Base-by-base conservation (phyloP, 2,113 vertebrate genomes). In the Callithrix jacchus region DNA sequence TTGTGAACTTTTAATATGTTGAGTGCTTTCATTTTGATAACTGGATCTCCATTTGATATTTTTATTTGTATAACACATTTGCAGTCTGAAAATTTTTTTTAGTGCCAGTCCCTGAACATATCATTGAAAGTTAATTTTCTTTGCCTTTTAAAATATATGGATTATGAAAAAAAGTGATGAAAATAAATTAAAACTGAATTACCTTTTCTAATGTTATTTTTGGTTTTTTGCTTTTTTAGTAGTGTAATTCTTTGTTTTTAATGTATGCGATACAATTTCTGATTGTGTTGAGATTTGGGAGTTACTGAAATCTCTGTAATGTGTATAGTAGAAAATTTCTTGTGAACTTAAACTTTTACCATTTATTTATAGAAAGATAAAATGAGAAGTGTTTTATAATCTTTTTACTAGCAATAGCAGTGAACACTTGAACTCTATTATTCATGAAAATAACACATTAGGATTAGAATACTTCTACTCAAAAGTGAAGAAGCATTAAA, bases 111-210 rank as follows among this genome's bases (percentile, higher is more conserved):
- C 97, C 96, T 97, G 96, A 64, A 94, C 96, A 97, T 97, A 98
- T 94, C 97, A 95, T 97, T 91, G 81, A 98, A 97, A 98, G 95
- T 98, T 96, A 86, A 96, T 98, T 97, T 98, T 98, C 97, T 92
- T 98, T 98, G 97, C 96, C 0, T 98, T 98, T 97, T 98, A 96
- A 97, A 97, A 88, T 98, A 96, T 92, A 87, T 98, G 98, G 97
- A 98, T 98, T 97, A 98, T 98, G 98, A 98, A 98, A 98, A 98
- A 94, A 98, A 97, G 97, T 98, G 98, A 98, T 97, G 88, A 98
- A 98, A 98, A 97, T 98, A 98, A 98, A 98, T 96, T 98, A 98
- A 97, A 98, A 98, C 96, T 97, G 91, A 98, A 98, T 95, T 95
- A 96, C 95, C 97, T 97, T 94, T 98, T 98, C 96, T 98, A 97